Percentiles rank a stretch among this genome's conserved stretches.
Conservation (phyloP, 2,888 invertebrate species). For the Sarcophaga caerulescens region DNA sequence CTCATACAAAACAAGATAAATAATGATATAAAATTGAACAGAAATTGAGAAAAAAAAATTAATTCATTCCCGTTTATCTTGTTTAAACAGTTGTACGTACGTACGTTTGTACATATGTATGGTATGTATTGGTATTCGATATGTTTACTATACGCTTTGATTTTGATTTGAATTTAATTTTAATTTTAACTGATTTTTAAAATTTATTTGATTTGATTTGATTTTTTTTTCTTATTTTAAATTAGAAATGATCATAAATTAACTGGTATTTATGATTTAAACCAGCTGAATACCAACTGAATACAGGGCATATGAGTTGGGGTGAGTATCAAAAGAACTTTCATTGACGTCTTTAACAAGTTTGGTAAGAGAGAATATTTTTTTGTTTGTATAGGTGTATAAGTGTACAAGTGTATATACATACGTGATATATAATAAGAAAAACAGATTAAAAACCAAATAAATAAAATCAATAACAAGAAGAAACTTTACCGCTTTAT, state of each 20-base stretch:
- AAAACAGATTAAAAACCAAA: neutral
- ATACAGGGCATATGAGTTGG: neutral
- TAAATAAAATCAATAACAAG: conserved; percentile 26
- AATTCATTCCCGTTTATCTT: conserved; percentile 35
- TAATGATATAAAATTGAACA: neutral
- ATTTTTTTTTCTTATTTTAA: neutral
- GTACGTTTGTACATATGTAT: neutral
- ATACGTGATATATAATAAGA: neutral
- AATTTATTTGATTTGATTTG: conserved; percentile 29
- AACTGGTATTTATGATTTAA: conserved; percentile 55
- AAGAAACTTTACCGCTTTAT: conserved; percentile 42
- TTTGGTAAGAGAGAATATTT: neutral
- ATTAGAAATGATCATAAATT: conserved; percentile 59
- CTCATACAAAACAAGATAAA: neutral
- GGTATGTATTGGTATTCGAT: neutral
- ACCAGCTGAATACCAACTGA: conserved; percentile 20
- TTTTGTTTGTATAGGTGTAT: neutral
- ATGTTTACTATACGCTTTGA: neutral
- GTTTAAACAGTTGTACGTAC: conserved; percentile 34
- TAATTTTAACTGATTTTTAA: conserved; percentile 14
- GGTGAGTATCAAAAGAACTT: conserved; percentile 32
- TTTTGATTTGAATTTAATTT: conserved; percentile 40
- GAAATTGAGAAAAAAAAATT: neutral
- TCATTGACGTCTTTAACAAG: conserved; percentile 49
- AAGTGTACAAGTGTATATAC: neutral